Conservation (phyloP, 92 coral and sea anemone species). For the Ricordea florida region DNA sequence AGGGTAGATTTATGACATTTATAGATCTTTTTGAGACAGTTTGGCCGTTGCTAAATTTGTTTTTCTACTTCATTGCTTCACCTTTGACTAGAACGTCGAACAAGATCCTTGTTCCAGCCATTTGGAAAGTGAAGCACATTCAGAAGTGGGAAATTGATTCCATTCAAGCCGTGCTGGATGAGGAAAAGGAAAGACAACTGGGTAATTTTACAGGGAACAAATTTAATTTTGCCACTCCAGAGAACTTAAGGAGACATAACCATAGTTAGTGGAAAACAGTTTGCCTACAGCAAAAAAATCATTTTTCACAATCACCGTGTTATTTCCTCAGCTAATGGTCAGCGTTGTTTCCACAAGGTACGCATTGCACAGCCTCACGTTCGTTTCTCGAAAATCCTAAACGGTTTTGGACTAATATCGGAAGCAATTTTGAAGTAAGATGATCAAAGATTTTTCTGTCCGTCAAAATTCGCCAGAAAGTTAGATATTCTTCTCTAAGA, state of each 20-base stretch:
- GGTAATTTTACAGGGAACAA: not conserved
- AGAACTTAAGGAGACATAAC: not conserved
- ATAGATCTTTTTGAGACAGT: not conserved
- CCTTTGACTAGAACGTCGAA: slow-evolving; percentile 55
- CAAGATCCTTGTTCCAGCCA: slow-evolving; percentile 58
- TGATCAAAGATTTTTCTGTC: no score
- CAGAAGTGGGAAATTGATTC: slow-evolving; percentile 91
- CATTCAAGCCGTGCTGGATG: slow-evolving; percentile 80
- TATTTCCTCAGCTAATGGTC: no score
- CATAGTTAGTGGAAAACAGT: no score
- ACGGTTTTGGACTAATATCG: no score
- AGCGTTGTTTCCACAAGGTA: no score
- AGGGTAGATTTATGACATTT: not conserved
- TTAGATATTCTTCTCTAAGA: no score
- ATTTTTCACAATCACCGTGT: not conserved
- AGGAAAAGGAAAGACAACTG: slow-evolving; percentile 48
- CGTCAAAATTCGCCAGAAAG: no score
- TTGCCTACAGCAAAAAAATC: no score
- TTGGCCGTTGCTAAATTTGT: not conserved
- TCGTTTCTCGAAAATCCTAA: no score
- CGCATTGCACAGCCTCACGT: no score
- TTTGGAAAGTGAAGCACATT: slow-evolving; percentile 59
- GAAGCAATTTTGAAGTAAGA: no score
- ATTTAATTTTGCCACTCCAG: not conserved
- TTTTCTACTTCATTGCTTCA: not conserved